Conservation (phyloP, 2,797 vertebrate genomes). For the Poeciliopsis infans region DNA sequence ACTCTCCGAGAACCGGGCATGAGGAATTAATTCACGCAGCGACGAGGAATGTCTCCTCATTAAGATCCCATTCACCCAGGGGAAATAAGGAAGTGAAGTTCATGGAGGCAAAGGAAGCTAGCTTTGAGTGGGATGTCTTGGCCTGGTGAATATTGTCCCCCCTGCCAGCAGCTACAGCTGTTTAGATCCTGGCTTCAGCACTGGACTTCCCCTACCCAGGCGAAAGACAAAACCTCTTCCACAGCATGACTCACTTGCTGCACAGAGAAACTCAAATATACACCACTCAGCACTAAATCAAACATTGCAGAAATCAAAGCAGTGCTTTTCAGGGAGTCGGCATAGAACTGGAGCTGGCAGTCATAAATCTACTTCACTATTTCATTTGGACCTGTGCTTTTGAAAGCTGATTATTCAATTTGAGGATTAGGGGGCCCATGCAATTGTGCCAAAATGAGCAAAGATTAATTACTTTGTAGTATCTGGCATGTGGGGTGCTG, state of each 20-base stretch:
- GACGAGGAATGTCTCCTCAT: conserved; percentile 56
- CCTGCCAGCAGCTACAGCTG: conserved; percentile 75
- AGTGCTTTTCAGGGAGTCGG: conserved; percentile 45
- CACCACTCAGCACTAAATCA: conserved; percentile 64
- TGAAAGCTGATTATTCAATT: conserved; percentile 31
- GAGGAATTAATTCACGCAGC: conserved; percentile 44
- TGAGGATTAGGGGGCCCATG: conserved; percentile 5
- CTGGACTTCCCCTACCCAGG: conserved; percentile 68
- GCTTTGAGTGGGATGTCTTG: conserved; percentile 51
- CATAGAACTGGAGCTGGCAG: conserved; percentile 10
- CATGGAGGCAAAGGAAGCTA: conserved; percentile 37
- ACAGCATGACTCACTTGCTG: conserved; percentile 58
- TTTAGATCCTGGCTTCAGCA: conserved; percentile 60
- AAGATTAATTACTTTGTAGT: conserved; percentile 27
- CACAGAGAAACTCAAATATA: conserved; percentile 47
- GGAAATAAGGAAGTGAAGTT: conserved; percentile 50
- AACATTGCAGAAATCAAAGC: conserved; percentile 37
- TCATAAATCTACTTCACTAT: conserved; percentile 21
- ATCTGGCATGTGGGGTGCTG: conserved; percentile 21
- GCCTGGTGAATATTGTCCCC: conserved; percentile 37
- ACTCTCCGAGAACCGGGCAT: conserved; percentile 33
- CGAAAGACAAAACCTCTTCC: conserved; percentile 50
- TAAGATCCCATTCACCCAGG: conserved; percentile 48
- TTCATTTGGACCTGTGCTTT: conserved; percentile 20
- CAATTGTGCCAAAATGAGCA: conserved; percentile 26